A percentile compares a stretch with the other conserved stretches of the same genome.
phyloP scores from a whole-genome alignment of 1,140 invertebrate genomes.

The Drosophila serrata region DNA sequence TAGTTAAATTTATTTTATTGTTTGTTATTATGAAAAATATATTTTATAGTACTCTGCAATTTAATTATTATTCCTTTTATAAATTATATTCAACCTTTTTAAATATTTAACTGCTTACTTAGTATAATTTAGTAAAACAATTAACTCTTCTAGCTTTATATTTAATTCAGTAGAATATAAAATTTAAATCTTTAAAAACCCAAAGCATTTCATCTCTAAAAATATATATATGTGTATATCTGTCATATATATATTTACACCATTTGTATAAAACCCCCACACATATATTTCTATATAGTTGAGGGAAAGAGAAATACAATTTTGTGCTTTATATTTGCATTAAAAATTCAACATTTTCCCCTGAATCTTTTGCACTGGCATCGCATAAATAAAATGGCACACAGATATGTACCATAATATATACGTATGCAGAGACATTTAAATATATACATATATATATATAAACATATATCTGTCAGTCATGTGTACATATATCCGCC shows the following conservation, averaged over 20 bases:
- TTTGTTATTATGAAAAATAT: too few species aligned
- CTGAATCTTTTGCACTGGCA: slow-evolving; percentile 43
- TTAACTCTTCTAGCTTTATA: not conserved
- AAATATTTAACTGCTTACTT: not conserved
- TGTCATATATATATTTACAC: slow-evolving; percentile 11
- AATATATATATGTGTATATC: not conserved
- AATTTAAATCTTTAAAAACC: not conserved
- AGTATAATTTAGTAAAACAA: not conserved
- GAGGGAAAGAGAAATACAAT: slow-evolving; percentile 29
- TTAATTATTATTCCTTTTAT: not conserved
- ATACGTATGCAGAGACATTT: slow-evolving; percentile 24
- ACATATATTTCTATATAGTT: not conserved
- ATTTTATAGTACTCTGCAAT: too few species aligned
- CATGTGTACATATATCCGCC: not conserved
- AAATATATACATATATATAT: slow-evolving; percentile 5
- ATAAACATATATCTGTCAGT: slow-evolving; percentile 11
- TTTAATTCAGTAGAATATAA: slow-evolving; percentile 1
- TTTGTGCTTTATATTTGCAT: slow-evolving; percentile 50
- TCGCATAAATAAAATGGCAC: slow-evolving; percentile 60
- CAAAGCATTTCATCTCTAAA: not conserved
- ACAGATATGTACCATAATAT: slow-evolving; percentile 31
- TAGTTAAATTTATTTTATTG: not conserved
- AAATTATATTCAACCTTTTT: not conserved
- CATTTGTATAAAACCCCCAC: slow-evolving; percentile 3
- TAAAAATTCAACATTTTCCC: slow-evolving; percentile 37